A percentile compares a stretch with the other conserved stretches of the same genome.
Conservation (phyloP, 1,140 invertebrate species). For the Drosophila rufa region DNA sequence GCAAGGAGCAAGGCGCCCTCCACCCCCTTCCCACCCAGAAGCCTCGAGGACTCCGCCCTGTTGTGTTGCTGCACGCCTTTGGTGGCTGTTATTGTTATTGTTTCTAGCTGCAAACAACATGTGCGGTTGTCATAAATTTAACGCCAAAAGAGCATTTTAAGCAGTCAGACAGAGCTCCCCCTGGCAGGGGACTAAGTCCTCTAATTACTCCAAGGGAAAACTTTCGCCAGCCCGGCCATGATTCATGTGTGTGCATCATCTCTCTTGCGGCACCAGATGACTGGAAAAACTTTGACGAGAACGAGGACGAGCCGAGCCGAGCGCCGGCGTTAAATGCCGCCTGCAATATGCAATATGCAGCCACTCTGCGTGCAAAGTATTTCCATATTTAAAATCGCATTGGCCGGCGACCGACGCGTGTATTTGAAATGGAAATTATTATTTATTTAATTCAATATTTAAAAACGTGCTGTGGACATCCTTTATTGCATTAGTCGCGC, state of each 20-base stretch:
- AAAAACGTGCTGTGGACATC: slow-evolving; percentile 57
- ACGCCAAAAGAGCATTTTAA: slow-evolving; percentile 77
- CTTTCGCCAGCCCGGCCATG: slow-evolving; percentile 39
- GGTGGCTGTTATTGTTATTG: slow-evolving; percentile 52
- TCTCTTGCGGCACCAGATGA: slow-evolving; percentile 7
- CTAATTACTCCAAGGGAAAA: slow-evolving; percentile 71
- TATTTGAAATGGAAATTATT: slow-evolving; percentile 61
- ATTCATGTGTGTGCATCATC: slow-evolving; percentile 12
- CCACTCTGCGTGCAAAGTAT: slow-evolving; percentile 41
- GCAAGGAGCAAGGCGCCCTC: slow-evolving; percentile 9
- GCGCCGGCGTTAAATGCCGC: slow-evolving; percentile 25
- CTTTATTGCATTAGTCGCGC: slow-evolving; percentile 54
- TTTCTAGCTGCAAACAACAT: slow-evolving; percentile 65
- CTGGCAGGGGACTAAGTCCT: slow-evolving; percentile 60
- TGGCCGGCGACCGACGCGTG: slow-evolving; percentile 23
- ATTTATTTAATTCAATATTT: slow-evolving; percentile 78
- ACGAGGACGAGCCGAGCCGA: slow-evolving; percentile 23
- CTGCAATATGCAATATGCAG: slow-evolving; percentile 44
- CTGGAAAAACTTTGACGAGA: slow-evolving; percentile 46
- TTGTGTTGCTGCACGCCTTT: slow-evolving; percentile 26
- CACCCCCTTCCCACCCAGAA: too few species aligned
- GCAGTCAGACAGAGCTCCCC: slow-evolving; percentile 48
- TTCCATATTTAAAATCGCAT: slow-evolving; percentile 53
- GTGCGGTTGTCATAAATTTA: slow-evolving; percentile 81
- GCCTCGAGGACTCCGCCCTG: slow-evolving; percentile 4